Base-by-base conservation (phyloP, 2,113 vertebrate genomes). In the Eurystomus gularis region DNA sequence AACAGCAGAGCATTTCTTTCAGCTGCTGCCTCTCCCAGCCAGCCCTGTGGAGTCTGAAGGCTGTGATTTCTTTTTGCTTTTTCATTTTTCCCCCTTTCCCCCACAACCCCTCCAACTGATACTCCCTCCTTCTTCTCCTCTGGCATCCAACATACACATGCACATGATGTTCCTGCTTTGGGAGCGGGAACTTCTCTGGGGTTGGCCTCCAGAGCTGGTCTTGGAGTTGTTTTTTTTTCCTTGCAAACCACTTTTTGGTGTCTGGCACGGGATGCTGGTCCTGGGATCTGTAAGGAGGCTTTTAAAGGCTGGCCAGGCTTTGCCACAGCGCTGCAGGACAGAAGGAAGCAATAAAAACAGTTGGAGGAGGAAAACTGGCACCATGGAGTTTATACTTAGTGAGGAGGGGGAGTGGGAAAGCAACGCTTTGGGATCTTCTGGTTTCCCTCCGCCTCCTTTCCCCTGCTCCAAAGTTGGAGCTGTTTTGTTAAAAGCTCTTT, bases 1-100 rank as follows among this genome's bases (percentile, higher is more conserved):
- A 96, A 80, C 60, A 91, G 90, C 83, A 92, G 88, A 91, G 60
- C 40, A 35, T 89, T 97, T 89, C 55, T 96, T 92, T 92, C 94
- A 95, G 90, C 93, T 96, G 68, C 70, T 93, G 88, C 71, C 78
- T 90, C 66, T 92, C 65, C 78, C 72, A 80, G 82, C 71, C 88
- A 87, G 61, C 76, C 58, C 89, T 80, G 58, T 90, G 42, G 83
- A 91, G 89, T 86, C 85, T 91, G 39, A 78, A 92, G 49, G 49
- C 89, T 94, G 85, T 40, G 69, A 61, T 94, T 92, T 79, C 82
- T 91, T 94, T 81, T 58, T 72, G 40, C 16, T n/a, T 39, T 80
- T 42, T 33, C 19, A 26, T 49, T 55, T 28, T 58, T 51, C 11
- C 10, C 24, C 46, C 11, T 4, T 16, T 3, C 26, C 21, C 12